Percentiles rank a stretch among this genome's conserved stretches.
phyloP scores from a whole-genome alignment of 2,797 vertebrate species.

The Dipus sagitta region DNA sequence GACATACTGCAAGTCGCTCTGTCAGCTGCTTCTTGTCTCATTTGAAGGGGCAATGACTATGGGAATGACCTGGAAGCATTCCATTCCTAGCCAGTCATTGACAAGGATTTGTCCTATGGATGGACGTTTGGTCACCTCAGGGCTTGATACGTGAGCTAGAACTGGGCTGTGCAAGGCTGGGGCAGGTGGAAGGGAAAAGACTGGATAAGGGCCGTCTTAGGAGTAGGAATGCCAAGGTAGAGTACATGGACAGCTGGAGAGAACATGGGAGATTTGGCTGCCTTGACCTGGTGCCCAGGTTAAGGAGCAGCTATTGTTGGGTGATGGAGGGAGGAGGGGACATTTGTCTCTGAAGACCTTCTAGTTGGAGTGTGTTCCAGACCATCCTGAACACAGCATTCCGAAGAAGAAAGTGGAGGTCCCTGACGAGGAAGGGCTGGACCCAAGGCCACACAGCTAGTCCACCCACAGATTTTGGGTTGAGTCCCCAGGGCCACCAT shows the following conservation, averaged over 20 bases:
- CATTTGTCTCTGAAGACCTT: neutral
- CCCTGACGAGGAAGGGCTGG: neutral
- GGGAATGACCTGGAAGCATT: neutral
- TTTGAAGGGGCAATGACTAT: neutral
- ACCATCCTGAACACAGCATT: neutral
- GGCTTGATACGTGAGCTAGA: neutral
- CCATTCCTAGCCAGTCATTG: neutral
- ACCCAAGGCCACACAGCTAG: neutral
- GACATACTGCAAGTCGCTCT: neutral
- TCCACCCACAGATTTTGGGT: neutral
- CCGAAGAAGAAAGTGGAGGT: neutral
- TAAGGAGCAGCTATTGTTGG: accelerated
- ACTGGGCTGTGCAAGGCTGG: neutral
- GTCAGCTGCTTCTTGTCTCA: neutral
- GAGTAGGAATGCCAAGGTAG: neutral
- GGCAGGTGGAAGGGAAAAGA: neutral
- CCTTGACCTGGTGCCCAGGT: neutral
- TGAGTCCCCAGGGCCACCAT: neutral
- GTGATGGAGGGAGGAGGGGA: neutral
- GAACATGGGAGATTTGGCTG: neutral
- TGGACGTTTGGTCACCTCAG: neutral
- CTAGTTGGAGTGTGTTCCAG: neutral
- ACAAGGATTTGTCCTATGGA: neutral
- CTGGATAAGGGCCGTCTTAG: neutral
- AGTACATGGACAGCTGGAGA: neutral